Evolutionary conservation across 2,888 invertebrate species (phyloP).

Genomic region (Drosophila flavopinicola): DNA sequence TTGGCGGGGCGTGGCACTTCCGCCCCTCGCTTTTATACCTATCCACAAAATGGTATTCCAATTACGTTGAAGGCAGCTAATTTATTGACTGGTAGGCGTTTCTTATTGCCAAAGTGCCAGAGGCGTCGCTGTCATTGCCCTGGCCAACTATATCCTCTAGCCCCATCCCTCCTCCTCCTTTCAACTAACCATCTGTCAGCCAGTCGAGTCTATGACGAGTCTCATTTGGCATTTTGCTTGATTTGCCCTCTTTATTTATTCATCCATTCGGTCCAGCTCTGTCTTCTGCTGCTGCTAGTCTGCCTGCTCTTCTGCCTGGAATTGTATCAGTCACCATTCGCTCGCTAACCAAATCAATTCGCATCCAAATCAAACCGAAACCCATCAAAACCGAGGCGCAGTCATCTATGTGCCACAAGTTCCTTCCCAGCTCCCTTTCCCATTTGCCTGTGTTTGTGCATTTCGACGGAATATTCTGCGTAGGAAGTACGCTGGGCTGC

Average conservation of each 20-base stretch:
- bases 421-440: neutral
- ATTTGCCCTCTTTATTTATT: conserved; percentile 77
- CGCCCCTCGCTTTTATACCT: conserved; percentile 1
- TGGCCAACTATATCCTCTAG: conserved; percentile 18
- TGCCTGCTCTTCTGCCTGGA: conserved; percentile 19
- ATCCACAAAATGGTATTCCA: conserved; percentile 47
- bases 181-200: conserved; percentile 17
- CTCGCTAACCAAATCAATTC: conserved; percentile 74
- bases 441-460: conserved; percentile 32
- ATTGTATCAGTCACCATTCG: conserved; percentile 57
- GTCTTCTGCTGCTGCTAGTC: neutral
- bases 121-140: conserved; percentile 46
- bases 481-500: conserved; percentile 74
- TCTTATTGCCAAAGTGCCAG: conserved; percentile 58
- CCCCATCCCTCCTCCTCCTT: too few relatives aligned
- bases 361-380: conserved; percentile 64
- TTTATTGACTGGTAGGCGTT: conserved; percentile 58
- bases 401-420: conserved; percentile 37
- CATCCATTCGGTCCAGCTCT: conserved; percentile 59
- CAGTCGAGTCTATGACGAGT: conserved; percentile 65
- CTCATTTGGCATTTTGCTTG: conserved; percentile 75
- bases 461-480: conserved; percentile 59
- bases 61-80: conserved; percentile 44
- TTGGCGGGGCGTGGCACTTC: conserved; percentile 1
- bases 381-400: conserved; percentile 47